Base-by-base conservation (phyloP, 2,797 vertebrate species). In the Picus viridis region DNA sequence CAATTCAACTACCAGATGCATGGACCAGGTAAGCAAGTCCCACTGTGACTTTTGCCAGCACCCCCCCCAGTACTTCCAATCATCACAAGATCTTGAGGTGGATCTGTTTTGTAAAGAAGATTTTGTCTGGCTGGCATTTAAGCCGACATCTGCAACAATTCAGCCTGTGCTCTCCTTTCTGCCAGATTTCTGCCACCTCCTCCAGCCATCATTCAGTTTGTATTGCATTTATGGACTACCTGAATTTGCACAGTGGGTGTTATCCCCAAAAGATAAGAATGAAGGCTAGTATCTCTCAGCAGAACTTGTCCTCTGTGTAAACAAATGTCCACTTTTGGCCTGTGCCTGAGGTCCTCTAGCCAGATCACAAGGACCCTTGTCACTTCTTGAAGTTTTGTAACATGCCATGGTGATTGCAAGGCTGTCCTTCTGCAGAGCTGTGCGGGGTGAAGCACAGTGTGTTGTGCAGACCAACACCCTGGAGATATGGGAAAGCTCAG, bases 61-160 rank as follows among this genome's bases (percentile, higher is more conserved):
- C 26, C 29, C 12, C 12, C 39, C 27, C 57, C 17, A 64, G 7
- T 34, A 36, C 70, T 84, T 90, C 65, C 23, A 51, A 73, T 43
- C 26, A 63, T 72, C 67, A 61, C 64, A 89, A 74, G 69, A 56
- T 18, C 30, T 62, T 86, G 78, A 71, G 58, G n/a, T 70, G 71
- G 68, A 58, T 61, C 49, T 64, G 26, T 88, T 94, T 76, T 71
- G 6, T 53, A 65, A 64, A 84, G 34, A 71, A 13, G 43, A 58
- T 67, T 91, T 93, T 90, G 45, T 47, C 74, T 91, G 67, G n/a
- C 57, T 94, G 30, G 11, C 73, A 53, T 70, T 58, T 73, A 51
- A 79, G 70, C 67, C 81, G 83, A 79, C 68, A 83, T 86, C 77
- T 92, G 83, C 53, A 89, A 49, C 36, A 76, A 57, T 41, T 90